Evolutionary conservation across 2,888 invertebrate species (phyloP).

Genomic region (Ptilodon capucinus): DNA sequence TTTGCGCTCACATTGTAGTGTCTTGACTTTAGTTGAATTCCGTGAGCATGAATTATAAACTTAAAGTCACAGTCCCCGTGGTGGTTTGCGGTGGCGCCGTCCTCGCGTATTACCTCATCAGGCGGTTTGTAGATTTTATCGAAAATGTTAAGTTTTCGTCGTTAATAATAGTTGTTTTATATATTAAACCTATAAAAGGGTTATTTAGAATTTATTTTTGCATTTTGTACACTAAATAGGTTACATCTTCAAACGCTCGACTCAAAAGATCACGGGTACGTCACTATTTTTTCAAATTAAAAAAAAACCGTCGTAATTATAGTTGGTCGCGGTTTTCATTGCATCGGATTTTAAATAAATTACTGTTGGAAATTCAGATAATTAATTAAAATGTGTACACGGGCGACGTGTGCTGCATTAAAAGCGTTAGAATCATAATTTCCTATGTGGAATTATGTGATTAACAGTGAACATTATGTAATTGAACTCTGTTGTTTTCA

Average conservation of each 20-base stretch:
- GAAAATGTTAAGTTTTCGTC: constrained; percentile 16
- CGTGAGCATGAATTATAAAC: constrained; percentile 73
- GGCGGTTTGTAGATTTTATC: constrained; percentile 70
- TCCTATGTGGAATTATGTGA: neutral
- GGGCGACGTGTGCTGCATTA: constrained; percentile 75
- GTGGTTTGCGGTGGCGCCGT: constrained; percentile 80
- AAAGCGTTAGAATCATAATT: constrained; percentile 68
- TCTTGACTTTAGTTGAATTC: constrained; percentile 44
- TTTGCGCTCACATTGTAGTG: constrained; percentile 30
- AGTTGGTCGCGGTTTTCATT: constrained; percentile 11
- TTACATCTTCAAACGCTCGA: constrained; percentile 42
- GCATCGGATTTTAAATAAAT: constrained; percentile 1
- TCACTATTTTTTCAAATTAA: constrained; percentile 51
- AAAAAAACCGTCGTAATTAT: constrained; percentile 25
- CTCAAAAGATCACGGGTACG: constrained; percentile 50
- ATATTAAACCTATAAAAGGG: too few species aligned
- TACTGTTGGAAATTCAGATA: constrained; percentile 6
- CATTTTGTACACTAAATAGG: constrained; percentile 32
- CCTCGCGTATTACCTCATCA: constrained; percentile 79
- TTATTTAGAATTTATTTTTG: constrained; percentile 2
- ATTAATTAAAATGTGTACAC: constrained; percentile 64
- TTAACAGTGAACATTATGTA: constrained; percentile 10
- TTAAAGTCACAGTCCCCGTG: constrained; percentile 76
- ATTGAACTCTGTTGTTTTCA: constrained; percentile 48
- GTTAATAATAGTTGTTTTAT: constrained; percentile 1